Conservation (phyloP, 2,797 vertebrate genomes). For the Lateolabrax maculatus region DNA sequence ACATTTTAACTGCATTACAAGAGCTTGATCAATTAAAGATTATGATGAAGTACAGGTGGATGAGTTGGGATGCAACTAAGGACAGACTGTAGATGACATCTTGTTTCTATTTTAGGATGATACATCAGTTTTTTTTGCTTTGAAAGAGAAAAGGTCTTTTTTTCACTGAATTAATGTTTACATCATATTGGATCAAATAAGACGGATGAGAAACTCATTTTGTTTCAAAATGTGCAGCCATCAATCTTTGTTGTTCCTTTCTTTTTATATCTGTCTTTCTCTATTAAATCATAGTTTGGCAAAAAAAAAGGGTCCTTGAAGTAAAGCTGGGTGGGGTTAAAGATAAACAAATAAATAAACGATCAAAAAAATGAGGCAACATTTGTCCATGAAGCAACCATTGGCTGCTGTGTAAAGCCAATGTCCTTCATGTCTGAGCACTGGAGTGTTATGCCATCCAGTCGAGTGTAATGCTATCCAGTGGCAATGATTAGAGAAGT, state of each 20-base stretch:
- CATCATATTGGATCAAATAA: conserved; percentile 29
- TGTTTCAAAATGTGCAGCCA: conserved; percentile 30
- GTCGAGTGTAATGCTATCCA: conserved; percentile 67
- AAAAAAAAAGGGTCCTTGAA: neutral
- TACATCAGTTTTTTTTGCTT: conserved; percentile 28
- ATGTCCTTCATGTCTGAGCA: conserved; percentile 59
- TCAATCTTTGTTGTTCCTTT: conserved; percentile 43
- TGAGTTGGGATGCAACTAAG: conserved; percentile 9
- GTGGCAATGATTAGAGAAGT: conserved; percentile 74
- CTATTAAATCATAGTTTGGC: conserved; percentile 22
- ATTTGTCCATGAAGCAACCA: no score
- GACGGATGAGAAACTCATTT: conserved; percentile 31
- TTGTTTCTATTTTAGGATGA: conserved; percentile 47
- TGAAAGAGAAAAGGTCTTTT: conserved; percentile 8
- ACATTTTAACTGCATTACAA: conserved; percentile 26
- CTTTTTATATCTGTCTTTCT: conserved; percentile 31
- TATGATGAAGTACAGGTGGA: conserved; percentile 18
- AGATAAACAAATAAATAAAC: conserved; percentile 6
- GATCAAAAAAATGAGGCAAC: neutral
- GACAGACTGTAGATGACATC: conserved; percentile 37
- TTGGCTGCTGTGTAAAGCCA: conserved; percentile 19
- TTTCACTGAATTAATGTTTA: conserved; percentile 1
- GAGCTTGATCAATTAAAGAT: conserved; percentile 13
- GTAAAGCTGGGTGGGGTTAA: neutral
- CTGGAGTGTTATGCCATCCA: conserved; percentile 57